Evolutionary conservation across 2,113 vertebrate genomes (phyloP).

Genomic region (Peromyscus maniculatus): DNA sequence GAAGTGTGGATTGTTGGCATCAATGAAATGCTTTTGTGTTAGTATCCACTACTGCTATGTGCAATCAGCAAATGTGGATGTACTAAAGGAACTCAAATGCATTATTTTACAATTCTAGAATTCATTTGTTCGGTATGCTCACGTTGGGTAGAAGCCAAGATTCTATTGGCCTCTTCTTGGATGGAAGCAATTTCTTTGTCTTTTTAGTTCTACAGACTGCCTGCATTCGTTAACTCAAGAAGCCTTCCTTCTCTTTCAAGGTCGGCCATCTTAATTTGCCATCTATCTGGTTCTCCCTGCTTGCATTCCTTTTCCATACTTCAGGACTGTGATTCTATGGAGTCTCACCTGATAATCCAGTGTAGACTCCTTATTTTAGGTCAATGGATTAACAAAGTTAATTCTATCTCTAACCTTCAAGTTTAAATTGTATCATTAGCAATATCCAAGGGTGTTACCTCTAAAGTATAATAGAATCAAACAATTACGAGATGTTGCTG

Average conservation of each 20-base stretch:
- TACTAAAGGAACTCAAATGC: neutral
- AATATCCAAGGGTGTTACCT: neutral
- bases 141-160: neutral
- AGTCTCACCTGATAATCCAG: neutral
- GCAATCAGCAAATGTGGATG: neutral
- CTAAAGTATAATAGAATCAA: conserved; percentile 6
- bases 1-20: neutral
- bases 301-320: neutral
- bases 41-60: neutral
- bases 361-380: neutral
- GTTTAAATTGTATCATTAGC: conserved; percentile 1
- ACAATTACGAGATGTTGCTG: conserved; percentile 13
- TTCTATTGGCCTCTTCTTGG: neutral
- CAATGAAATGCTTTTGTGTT: neutral
- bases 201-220: neutral
- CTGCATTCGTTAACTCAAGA: neutral
- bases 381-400: conserved; percentile 16
- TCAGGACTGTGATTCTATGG: neutral
- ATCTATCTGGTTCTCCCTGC: neutral
- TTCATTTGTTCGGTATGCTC: neutral
- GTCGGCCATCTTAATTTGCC: neutral
- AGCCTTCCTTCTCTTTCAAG: neutral
- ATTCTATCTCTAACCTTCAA: neutral
- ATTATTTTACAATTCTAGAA: neutral
- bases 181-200: neutral